phyloP scores from a whole-genome alignment of 92 coral and sea anemone genomes.

The Pocillopora meandrina region DNA sequence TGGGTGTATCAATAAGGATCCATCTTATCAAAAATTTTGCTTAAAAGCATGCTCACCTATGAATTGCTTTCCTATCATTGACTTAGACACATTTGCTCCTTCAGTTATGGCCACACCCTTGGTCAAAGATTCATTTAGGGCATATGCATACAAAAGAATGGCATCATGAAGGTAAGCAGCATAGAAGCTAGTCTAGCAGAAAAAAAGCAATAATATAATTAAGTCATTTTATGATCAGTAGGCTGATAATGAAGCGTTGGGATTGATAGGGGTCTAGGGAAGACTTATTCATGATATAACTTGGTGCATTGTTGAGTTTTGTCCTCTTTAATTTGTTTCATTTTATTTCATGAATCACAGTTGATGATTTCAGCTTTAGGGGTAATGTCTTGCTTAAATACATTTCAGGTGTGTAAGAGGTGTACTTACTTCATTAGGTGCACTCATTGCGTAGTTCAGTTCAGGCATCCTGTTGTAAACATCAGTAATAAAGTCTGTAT shows the following conservation, averaged over 20 bases:
- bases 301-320: background rate
- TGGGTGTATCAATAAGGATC: too few species aligned
- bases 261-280: too few species aligned
- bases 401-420: background rate
- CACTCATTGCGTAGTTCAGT: constrained; percentile 46
- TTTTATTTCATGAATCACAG: background rate
- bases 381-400: background rate
- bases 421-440: constrained; percentile 43
- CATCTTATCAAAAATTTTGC: too few species aligned
- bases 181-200: constrained; percentile 52
- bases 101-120: constrained; percentile 20
- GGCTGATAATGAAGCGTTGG: too few species aligned
- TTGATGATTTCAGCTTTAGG: background rate
- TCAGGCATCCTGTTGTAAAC: constrained; percentile 78
- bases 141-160: constrained; percentile 68
- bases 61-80: constrained; percentile 58
- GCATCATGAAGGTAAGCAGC: constrained; percentile 74
- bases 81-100: constrained; percentile 42
- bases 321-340: background rate
- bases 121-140: constrained; percentile 54
- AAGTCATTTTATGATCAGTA: background rate
- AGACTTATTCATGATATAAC: too few species aligned
- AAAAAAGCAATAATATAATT: background rate
- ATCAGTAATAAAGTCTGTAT: constrained; percentile 48
- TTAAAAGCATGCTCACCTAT: constrained; percentile 40